Evolutionary conservation across 2,888 invertebrate genomes (phyloP).

Genomic region (Drosophila rubida): DNA sequence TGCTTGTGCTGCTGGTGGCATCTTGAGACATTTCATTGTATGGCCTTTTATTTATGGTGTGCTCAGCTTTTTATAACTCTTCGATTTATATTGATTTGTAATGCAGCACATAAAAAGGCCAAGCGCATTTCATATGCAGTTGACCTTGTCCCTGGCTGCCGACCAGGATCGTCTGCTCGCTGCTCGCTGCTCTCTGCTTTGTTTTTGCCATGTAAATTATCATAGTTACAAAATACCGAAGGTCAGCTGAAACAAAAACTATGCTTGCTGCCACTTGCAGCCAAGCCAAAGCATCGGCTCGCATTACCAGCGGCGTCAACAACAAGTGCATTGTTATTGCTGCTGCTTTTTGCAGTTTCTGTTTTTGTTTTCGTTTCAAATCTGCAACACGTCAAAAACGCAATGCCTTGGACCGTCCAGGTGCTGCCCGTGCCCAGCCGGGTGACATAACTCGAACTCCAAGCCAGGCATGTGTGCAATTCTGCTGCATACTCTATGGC

Average conservation of each 20-base stretch:
- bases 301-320: constrained; percentile 53
- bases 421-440: constrained; percentile 49
- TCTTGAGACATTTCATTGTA: constrained; percentile 78
- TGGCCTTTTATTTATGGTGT: constrained; percentile 71
- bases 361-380: constrained; percentile 35
- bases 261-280: constrained; percentile 47
- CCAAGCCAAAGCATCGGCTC: constrained; percentile 41
- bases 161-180: constrained; percentile 44
- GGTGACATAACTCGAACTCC: constrained; percentile 66
- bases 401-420: constrained; percentile 40
- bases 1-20: constrained; percentile 60
- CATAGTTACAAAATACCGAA: constrained; percentile 71
- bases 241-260: constrained; percentile 54
- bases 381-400: constrained; percentile 59
- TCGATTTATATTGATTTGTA: constrained; percentile 79
- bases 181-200: constrained; percentile 11
- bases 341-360: constrained; percentile 19
- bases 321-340: constrained; percentile 59
- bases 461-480: constrained; percentile 32
- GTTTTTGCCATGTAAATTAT: constrained; percentile 51
- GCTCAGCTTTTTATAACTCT: constrained; percentile 75
- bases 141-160: constrained; percentile 69
- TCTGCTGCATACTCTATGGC: constrained; percentile 39
- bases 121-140: constrained; percentile 60
- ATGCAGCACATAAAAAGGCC: constrained; percentile 63